A percentile compares a stretch with the other conserved stretches of the same genome.
phyloP scores from a whole-genome alignment of 2,888 invertebrate genomes.

The Pachymerium ferrugineum region DNA sequence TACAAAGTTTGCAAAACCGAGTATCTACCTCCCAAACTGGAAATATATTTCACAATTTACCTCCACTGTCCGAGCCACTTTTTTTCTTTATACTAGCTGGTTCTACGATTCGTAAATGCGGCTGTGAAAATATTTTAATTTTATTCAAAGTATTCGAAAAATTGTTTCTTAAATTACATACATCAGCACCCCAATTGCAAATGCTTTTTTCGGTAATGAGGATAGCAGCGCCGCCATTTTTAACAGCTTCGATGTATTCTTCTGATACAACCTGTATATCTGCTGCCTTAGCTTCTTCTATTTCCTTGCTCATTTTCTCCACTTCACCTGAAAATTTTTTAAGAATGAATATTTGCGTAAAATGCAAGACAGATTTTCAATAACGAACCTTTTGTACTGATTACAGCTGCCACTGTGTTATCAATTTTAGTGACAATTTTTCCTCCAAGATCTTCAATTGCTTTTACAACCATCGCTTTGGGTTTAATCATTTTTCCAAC shows the following conservation, averaged over 20 bases:
- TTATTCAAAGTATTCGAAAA: too few species aligned
- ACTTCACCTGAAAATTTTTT: constrained; percentile 54
- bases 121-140: not conserved
- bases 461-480: constrained; percentile 58
- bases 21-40: not conserved
- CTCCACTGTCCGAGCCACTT: not conserved
- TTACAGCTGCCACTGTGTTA: constrained; percentile 64
- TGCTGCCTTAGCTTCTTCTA: constrained; percentile 59
- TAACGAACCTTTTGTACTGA: constrained; percentile 57
- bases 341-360: constrained; percentile 9
- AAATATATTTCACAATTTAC: not conserved
- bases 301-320: constrained; percentile 60
- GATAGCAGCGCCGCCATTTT: constrained; percentile 53
- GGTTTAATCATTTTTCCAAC: constrained; percentile 50
- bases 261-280: constrained; percentile 77
- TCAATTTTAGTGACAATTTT: constrained; percentile 61
- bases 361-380: not conserved
- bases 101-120: not conserved
- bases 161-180: too few species aligned
- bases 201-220: constrained; percentile 67
- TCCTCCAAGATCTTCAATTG: constrained; percentile 71
- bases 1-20: not conserved
- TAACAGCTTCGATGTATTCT: constrained; percentile 62
- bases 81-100: not conserved
- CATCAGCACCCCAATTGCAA: constrained; percentile 77